Evolutionary conservation across 2,888 invertebrate species (phyloP).

Genomic region (Dynastes tityus): DNA sequence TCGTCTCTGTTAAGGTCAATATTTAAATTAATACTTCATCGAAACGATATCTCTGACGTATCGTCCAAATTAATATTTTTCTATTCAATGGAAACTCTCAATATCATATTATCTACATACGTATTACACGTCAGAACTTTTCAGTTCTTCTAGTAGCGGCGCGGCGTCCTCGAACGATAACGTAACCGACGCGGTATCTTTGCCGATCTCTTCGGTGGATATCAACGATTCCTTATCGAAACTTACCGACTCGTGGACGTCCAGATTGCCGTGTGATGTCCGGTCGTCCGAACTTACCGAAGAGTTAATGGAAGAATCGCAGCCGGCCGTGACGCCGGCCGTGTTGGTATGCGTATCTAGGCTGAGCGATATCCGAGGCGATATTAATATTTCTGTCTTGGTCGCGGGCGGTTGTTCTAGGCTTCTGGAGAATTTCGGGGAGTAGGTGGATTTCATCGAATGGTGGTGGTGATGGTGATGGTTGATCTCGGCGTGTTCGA

Average conservation of each 20-base stretch:
- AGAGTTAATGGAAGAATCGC: constrained; percentile 48
- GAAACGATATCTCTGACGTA: background rate
- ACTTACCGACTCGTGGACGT: constrained; percentile 57
- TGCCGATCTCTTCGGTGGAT: constrained; percentile 59
- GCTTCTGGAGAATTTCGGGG: constrained; percentile 65
- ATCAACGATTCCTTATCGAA: constrained; percentile 62
- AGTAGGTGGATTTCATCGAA: constrained; percentile 39
- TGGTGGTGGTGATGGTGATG: constrained; percentile 46
- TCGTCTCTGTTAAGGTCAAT: constrained; percentile 12
- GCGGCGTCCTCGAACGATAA: constrained; percentile 67
- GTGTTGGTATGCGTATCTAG: constrained; percentile 60
- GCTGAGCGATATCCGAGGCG: constrained; percentile 66
- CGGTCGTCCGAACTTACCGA: constrained; percentile 41
- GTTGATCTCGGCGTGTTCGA: constrained; percentile 55
- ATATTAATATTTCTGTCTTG: constrained; percentile 58
- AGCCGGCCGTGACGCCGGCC: constrained; percentile 11
- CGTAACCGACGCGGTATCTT: constrained; percentile 59
- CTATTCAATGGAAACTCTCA: background rate
- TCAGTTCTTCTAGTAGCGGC: constrained; percentile 66
- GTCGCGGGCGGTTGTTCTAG: constrained; percentile 65
- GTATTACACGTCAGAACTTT: constrained; percentile 68
- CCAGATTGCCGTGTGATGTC: constrained; percentile 58
- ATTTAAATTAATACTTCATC: background rate
- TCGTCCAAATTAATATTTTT: too few species aligned
- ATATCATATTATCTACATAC: background rate